Conservation (phyloP, 2,888 invertebrate genomes). For the Hemaris fuciformis region DNA sequence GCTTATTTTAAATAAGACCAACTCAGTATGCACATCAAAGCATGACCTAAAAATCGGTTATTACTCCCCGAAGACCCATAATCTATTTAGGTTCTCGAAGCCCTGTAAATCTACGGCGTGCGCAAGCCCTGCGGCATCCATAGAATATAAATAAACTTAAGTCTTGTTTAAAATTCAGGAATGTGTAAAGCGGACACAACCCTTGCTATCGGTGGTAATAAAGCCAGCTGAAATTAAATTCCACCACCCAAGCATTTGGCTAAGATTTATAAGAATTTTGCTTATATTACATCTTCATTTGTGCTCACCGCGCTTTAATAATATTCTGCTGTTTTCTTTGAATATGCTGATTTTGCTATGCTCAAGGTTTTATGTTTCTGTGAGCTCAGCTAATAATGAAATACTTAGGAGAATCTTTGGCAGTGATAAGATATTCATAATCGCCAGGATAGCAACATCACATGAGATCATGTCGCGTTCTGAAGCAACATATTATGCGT, state of each 20-base stretch:
- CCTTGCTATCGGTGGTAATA: neutral
- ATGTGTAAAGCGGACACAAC: neutral
- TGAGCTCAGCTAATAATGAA: no score
- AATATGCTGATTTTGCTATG: neutral
- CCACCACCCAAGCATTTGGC: neutral
- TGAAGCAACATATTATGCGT: no score
- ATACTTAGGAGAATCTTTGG: no score
- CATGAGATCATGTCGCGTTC: no score
- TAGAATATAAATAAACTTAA: neutral
- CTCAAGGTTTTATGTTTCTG: no score
- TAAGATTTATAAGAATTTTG: slow-evolving; percentile 3
- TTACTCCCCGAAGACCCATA: neutral
- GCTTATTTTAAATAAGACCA: neutral
- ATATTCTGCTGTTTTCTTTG: neutral
- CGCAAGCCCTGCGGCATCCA: no score
- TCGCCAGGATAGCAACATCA: no score
- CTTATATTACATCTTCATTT: neutral
- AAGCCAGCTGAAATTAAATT: slow-evolving; percentile 4
- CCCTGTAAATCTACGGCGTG: neutral
- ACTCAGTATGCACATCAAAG: neutral
- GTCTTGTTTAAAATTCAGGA: neutral
- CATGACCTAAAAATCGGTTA: neutral
- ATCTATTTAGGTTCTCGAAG: neutral
- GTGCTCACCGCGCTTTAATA: neutral
- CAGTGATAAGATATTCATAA: no score